Evolutionary conservation across 2,888 invertebrate genomes (phyloP).

Genomic region (Limnephilus marmoratus): DNA sequence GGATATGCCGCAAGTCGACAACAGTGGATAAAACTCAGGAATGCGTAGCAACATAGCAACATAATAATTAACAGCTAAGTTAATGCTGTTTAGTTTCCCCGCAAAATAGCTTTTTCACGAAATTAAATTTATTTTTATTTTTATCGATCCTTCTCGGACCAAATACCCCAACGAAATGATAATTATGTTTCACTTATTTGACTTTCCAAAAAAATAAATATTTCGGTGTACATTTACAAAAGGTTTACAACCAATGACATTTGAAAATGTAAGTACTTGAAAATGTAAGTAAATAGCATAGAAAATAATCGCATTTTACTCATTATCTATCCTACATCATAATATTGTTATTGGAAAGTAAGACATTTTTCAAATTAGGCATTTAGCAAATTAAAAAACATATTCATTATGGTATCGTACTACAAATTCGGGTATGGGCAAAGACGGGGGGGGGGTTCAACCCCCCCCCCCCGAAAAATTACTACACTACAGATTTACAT

Average conservation of each 20-base stretch:
- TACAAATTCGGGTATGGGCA: no score
- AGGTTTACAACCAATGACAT: background rate
- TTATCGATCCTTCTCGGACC: background rate
- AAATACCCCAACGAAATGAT: background rate
- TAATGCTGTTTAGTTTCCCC: background rate
- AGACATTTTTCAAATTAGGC: background rate
- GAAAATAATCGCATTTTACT: background rate
- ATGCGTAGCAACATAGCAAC: background rate
- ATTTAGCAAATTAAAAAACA: no score
- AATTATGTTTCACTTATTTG: conserved; percentile 4
- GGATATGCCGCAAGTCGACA: background rate
- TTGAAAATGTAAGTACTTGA: background rate
- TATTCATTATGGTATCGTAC: no score
- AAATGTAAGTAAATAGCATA: background rate
- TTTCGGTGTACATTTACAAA: background rate
- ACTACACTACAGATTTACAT: no score
- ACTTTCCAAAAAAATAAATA: background rate
- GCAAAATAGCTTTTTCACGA: background rate
- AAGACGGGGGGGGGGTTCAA: no score
- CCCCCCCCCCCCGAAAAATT: no score
- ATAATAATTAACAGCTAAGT: background rate
- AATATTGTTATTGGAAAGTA: background rate
- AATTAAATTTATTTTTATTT: background rate
- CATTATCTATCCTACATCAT: background rate
- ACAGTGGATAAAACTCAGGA: background rate